Conservation (phyloP, 2,888 invertebrate genomes). For the Unio delphinus region DNA sequence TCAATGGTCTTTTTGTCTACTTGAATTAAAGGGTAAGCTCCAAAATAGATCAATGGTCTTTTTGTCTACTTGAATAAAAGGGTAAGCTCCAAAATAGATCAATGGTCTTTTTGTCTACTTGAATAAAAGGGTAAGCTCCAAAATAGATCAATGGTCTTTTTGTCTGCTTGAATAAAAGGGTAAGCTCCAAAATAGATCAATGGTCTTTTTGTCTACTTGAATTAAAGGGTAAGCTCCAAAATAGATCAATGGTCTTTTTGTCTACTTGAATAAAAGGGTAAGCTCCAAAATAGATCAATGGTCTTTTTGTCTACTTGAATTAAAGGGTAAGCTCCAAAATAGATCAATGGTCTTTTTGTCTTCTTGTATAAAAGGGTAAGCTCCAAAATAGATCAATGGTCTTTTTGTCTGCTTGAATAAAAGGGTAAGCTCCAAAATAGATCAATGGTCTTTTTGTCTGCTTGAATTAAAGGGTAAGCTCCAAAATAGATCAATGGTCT, state of each 20-base stretch:
- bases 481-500: too few relatives aligned
- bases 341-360: too few relatives aligned
- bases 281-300: too few relatives aligned
- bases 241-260: too few relatives aligned
- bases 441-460: too few relatives aligned
- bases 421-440: constrained; percentile 76
- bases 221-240: constrained; percentile 81
- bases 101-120: constrained; percentile 98
- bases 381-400: too few relatives aligned
- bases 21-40: constrained; percentile 86
- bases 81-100: constrained; percentile 70
- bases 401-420: constrained; percentile 98
- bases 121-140: constrained; percentile 83
- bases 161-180: constrained; percentile 95
- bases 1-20: too few relatives aligned
- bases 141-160: too few relatives aligned
- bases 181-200: constrained; percentile 59
- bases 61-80: constrained; percentile 98
- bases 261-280: constrained; percentile 94
- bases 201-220: constrained; percentile 97
- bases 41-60: too few relatives aligned
- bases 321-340: constrained; percentile 80
- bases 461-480: constrained; percentile 87
- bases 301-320: constrained; percentile 97
- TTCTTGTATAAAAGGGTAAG: constrained; percentile 92